Conservation (phyloP, 2,888 invertebrate genomes). For the Parnassius mnemosyne region DNA sequence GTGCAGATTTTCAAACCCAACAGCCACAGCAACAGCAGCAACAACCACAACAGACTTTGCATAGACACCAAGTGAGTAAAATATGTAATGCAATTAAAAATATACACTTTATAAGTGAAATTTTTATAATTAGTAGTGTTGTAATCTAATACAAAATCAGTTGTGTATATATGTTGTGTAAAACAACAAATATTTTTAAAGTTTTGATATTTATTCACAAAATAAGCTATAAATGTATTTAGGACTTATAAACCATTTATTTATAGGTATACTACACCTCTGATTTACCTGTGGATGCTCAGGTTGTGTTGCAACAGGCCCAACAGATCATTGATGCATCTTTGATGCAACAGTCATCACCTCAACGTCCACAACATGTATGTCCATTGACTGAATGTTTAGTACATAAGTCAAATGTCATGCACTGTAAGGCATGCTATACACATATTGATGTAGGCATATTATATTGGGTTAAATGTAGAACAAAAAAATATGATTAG, state of each 20-base stretch:
- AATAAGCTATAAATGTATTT: slow-evolving; percentile 27
- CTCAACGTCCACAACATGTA: slow-evolving; percentile 79
- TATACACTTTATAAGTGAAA: background rate
- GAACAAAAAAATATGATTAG: too few relatives aligned
- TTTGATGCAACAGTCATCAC: slow-evolving; percentile 75
- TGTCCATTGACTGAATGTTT: slow-evolving; percentile 52
- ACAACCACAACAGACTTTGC: slow-evolving; percentile 53
- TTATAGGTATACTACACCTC: slow-evolving; percentile 81
- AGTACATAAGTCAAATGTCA: slow-evolving; percentile 31
- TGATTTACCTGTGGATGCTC: slow-evolving; percentile 78
- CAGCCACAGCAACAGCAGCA: slow-evolving; percentile 53
- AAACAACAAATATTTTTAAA: too few relatives aligned
- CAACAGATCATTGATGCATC: slow-evolving; percentile 80
- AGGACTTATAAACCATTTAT: slow-evolving; percentile 54
- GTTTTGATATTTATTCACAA: too few relatives aligned
- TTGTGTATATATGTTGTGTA: too few relatives aligned
- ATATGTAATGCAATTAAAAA: background rate
- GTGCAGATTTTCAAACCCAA: slow-evolving; percentile 62
- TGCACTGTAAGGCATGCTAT: slow-evolving; percentile 19
- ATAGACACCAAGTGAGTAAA: slow-evolving; percentile 56
- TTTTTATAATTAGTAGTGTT: background rate
- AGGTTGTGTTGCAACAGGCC: slow-evolving; percentile 79
- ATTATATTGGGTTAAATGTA: too few relatives aligned
- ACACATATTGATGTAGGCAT: too few relatives aligned
- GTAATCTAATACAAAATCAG: background rate